Percentiles rank a stretch among this genome's conserved stretches.
These are phyloP conservation scores for Numenius arquata DNA, from an alignment of 2,113 vertebrate species.

Conservation along the genomic window DNA sequence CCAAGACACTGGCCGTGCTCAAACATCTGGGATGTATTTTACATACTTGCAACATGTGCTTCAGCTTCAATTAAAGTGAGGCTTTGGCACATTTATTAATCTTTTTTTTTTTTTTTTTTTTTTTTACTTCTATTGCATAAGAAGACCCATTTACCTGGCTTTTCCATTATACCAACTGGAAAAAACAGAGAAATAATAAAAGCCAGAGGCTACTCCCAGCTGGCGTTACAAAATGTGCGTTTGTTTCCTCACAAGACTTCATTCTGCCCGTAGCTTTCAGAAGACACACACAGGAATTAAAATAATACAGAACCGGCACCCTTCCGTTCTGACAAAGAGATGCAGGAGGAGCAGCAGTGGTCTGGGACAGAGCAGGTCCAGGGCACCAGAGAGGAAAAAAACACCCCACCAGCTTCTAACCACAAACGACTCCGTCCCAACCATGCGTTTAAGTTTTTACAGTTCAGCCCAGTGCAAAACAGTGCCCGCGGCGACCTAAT, in stretches of 20 bases:
- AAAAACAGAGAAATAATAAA: constrained; percentile 78
- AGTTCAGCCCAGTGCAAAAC: neutral
- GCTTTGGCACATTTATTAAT: constrained; percentile 97
- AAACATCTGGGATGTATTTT: constrained; percentile 95
- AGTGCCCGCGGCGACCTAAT: neutral
- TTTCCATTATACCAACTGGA: constrained; percentile 78
- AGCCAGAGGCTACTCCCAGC: constrained; percentile 69
- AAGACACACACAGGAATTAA: neutral
- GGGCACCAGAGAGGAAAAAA: neutral
- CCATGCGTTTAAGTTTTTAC: neutral
- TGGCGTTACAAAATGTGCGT: constrained; percentile 70
- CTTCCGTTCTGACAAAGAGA: neutral
- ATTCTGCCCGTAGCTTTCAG: constrained; percentile 73
- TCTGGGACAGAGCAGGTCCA: neutral
- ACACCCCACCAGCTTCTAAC: neutral
- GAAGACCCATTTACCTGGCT: constrained; percentile 82
- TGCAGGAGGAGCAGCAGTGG: neutral
- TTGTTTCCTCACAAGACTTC: constrained; percentile 77
- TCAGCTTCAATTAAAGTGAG: constrained; percentile 98
- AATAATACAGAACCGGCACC: neutral
- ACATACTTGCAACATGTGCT: constrained; percentile 93
- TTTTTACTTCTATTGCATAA: constrained; percentile 70
- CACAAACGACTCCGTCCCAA: neutral
- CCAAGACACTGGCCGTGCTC: constrained; percentile 75
- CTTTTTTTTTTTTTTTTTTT: constrained; percentile 56